These are phyloP conservation scores for Macrotis lagotis DNA, from an alignment of 2,113 vertebrate genomes.

Conservation along the genomic window DNA sequence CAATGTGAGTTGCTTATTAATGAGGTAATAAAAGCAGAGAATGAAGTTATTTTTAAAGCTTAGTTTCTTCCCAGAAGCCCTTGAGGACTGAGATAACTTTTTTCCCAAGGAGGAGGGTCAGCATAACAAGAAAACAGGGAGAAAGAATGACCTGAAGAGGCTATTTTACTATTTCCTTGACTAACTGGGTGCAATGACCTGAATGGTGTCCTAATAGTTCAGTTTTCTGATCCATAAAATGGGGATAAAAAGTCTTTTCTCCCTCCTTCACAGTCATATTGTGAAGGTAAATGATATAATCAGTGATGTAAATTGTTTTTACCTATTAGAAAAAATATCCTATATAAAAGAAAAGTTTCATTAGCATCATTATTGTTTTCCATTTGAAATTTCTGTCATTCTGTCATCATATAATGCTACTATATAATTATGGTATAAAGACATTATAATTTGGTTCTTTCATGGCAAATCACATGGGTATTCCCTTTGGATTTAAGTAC, in stretches of 20 bases:
- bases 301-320: conserved; percentile 10
- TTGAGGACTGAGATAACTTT: conserved; percentile 22
- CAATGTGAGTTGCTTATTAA: conserved; percentile 74
- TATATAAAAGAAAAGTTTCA: conserved; percentile 55
- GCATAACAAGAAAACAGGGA: neutral
- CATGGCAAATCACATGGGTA: conserved; percentile 43
- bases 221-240: conserved; percentile 5
- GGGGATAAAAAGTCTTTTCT: neutral
- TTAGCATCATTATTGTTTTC: conserved; percentile 59
- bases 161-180: neutral
- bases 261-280: neutral
- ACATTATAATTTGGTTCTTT: conserved; percentile 62
- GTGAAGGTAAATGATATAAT: neutral
- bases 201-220: neutral
- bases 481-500: conserved; percentile 62
- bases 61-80: conserved; percentile 51
- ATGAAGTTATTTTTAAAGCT: conserved; percentile 68
- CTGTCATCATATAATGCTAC: conserved; percentile 21
- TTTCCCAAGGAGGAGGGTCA: neutral
- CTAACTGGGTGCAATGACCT: neutral
- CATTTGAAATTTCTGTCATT: conserved; percentile 67
- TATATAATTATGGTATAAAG: conserved; percentile 63
- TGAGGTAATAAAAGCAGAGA: conserved; percentile 75
- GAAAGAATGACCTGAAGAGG: neutral
- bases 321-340: conserved; percentile 14